phyloP scores from a whole-genome alignment of 2,888 invertebrate species.

The Drosophila stalkeri region DNA sequence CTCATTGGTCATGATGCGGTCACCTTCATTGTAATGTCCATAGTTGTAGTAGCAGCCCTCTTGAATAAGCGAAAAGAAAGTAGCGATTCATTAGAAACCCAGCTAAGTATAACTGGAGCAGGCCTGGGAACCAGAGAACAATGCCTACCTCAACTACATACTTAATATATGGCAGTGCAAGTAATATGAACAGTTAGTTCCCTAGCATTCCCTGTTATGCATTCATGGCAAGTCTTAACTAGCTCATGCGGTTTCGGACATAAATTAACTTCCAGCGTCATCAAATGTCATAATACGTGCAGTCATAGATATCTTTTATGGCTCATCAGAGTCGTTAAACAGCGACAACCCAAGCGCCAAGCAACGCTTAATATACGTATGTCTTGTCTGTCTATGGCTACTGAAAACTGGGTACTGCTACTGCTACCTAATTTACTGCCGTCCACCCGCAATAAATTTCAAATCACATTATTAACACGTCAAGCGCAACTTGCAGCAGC shows the following conservation, averaged over 20 bases:
- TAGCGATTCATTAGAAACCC: constrained; percentile 39
- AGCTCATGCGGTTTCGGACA: constrained; percentile 60
- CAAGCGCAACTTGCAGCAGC: constrained; percentile 63
- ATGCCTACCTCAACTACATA: constrained; percentile 34
- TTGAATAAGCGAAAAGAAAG: constrained; percentile 83
- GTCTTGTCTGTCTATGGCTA: constrained; percentile 8
- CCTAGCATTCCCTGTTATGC: constrained; percentile 56
- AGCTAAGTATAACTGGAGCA: constrained; percentile 47
- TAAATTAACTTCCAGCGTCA: constrained; percentile 72
- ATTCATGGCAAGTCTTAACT: constrained; percentile 49
- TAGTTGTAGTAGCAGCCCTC: constrained; percentile 97
- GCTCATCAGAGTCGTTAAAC: constrained; percentile 68
- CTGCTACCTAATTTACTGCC: constrained; percentile 67
- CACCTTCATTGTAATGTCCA: constrained; percentile 96
- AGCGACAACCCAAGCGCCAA: constrained; percentile 40
- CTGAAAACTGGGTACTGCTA: constrained; percentile 33
- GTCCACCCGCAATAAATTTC: constrained; percentile 78
- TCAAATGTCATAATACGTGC: constrained; percentile 69
- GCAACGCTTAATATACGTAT: constrained; percentile 37
- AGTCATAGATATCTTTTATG: constrained; percentile 70
- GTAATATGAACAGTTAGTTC: constrained; percentile 36
- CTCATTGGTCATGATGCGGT: constrained; percentile 96
- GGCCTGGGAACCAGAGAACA: constrained; percentile 46
- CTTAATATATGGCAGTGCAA: constrained; percentile 15
- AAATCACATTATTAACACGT: constrained; percentile 77